phyloP scores from a whole-genome alignment of 2,797 vertebrate genomes.

The Pseudochirops cupreus region DNA sequence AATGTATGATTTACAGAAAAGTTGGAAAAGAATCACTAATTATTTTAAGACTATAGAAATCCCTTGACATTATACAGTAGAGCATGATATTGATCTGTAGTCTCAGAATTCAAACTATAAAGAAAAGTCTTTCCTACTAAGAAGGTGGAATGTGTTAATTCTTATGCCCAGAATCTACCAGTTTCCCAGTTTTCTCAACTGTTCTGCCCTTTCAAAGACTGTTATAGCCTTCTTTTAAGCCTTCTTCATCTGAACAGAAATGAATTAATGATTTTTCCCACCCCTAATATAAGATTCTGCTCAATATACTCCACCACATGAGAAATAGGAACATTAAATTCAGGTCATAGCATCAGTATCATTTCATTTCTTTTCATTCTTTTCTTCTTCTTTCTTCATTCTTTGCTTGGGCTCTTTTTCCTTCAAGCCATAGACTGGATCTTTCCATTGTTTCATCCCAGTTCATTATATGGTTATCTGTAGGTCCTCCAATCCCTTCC shows the following conservation, averaged over 20 bases:
- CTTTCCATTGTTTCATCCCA: neutral
- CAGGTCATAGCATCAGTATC: neutral
- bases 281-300: neutral
- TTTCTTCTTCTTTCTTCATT: neutral
- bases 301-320: neutral
- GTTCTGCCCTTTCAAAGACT: constrained; percentile 20
- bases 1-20: neutral
- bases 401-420: neutral
- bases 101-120: neutral
- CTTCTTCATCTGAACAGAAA: constrained; percentile 2
- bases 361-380: neutral
- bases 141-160: neutral
- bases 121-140: neutral
- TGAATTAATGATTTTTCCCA: neutral
- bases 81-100: neutral
- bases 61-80: neutral
- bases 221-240: constrained; percentile 33
- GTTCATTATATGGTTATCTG: constrained; percentile 3
- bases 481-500: neutral
- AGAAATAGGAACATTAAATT: neutral
- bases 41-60: neutral
- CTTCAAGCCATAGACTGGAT: neutral
- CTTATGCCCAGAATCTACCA: neutral
- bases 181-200: neutral
- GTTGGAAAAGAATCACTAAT: neutral